Evolutionary conservation across 2,888 invertebrate species (phyloP), one percentile per base, ranked within the genome.

Genomic region (Leucoma salicis): DNA sequence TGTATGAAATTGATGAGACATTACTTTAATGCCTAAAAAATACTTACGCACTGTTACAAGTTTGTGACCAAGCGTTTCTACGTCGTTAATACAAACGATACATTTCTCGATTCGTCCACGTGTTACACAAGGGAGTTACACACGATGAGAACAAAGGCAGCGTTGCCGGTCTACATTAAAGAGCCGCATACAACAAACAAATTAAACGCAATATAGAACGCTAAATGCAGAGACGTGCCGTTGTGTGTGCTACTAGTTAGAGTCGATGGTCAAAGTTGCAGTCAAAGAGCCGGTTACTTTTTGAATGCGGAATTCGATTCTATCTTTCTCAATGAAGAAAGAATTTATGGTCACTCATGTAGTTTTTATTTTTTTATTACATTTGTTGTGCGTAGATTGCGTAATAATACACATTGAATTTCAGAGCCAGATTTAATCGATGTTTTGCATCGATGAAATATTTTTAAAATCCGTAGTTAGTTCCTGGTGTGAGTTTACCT

Each of bases 101-200:
- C 39, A 33, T 42, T 42, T 13, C 18, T 39, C 35, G 49, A 56
- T 29, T 42, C 21, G 37, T 18, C n/a, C 49, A 63, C 46, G 54
- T 59, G 66, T 74, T 67, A 57, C 68, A 58, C 49, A 47, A 49
- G 31, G 15, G 16, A 46, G 49, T 55, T 58, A 66, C 63, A 67
- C 66, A 77, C 77, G 74, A 71, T 63, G 55, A 62, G 68, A 76
- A 81, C 78, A 81, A 81, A 77, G 70, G 66, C 52, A 53, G 44
- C 62, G 66, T 74, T 76, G 68, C 73, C 72, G 82, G 70, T 68
- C 81, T 70, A 82, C 73, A 82, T 83, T 83, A 81, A 79, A 82
- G 78, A 65, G 78, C 80, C 78, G 80, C 74, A 42, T 54, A 47
- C 60, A 48, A 53, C 63, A 78, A 82, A 82, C 82, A 81, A 82